Evolutionary conservation across 2,888 invertebrate species (phyloP), one percentile per base, ranked within the genome.

Genomic region (Drosophila kanekoi): DNA sequence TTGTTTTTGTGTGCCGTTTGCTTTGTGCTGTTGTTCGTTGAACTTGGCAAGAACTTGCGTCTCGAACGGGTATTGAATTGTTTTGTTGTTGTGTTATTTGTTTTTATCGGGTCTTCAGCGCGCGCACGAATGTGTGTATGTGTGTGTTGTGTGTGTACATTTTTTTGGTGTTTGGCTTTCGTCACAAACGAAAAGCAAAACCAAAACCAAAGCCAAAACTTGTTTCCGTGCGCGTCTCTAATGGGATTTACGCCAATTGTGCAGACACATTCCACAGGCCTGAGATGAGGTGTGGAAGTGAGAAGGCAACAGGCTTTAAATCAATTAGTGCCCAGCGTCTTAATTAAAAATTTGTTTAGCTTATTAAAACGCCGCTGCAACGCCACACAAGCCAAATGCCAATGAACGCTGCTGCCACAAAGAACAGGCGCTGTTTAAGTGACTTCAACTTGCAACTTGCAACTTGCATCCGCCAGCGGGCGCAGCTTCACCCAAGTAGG

Each of bases 331-430:
- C 67, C 59, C 65, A 72, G 76, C 74, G 61, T 67, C 73, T 89
- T 89, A 84, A 89, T 84, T 79, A 81, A 78, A 28, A 70, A 84
- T 87, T 81, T 81, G 87, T 87, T 73, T 81, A 63, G 63, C 73
- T 83, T 67, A 87, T 84, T 84, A 86, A 88, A 65, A 60, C 43
- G 65, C 47, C 52, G 43, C 45, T 47, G 35, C 41, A n/a, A n/a
- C n/a, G n/a, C n/a, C n/a, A 48, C 23, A 57, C 35, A 60, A 52
- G 43, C 38, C 66, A 78, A 77, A 66, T 80, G 87, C 68, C 89
- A 89, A 79, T 72, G 85, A 84, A 84, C 85, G 73, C 72, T 64
- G 64, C 61, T 52, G 52, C 48, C 61, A 81, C 84, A 81, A 84
- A 83, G 79, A 79, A 68, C 61, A 59, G 48, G 59, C 71, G 73